These are phyloP conservation scores for Trichogramma dendrolimi DNA, from an alignment of 2,888 invertebrate species.

Conservation along the genomic window DNA sequence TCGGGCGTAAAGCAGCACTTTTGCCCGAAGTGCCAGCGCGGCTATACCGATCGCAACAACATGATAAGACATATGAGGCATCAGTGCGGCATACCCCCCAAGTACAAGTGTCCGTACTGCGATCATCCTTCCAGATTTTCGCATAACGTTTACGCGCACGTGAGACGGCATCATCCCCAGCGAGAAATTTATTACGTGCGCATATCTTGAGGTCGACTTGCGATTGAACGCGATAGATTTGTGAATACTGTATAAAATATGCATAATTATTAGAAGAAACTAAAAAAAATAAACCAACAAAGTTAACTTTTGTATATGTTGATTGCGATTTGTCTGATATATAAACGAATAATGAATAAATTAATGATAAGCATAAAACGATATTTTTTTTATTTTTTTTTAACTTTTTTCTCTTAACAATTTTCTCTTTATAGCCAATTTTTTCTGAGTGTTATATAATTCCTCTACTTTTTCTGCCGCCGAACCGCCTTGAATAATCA, in stretches of 20 bases:
- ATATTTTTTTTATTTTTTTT: constrained; percentile 12
- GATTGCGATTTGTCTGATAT: too few relatives aligned
- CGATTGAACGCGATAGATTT: too few relatives aligned
- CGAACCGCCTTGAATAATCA: background rate
- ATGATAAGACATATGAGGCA: constrained; percentile 41
- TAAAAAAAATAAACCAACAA: too few relatives aligned
- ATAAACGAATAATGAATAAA: background rate
- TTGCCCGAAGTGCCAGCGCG: constrained; percentile 35
- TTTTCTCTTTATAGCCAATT: background rate
- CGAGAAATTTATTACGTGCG: constrained; percentile 18
- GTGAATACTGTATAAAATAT: too few relatives aligned
- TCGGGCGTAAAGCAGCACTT: constrained; percentile 28
- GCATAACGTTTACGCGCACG: constrained; percentile 42
- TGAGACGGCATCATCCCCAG: constrained; percentile 40
- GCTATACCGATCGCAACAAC: constrained; percentile 35
- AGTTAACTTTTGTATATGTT: too few relatives aligned
- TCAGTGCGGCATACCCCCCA: constrained; percentile 46
- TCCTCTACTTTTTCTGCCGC: background rate
- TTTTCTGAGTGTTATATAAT: background rate
- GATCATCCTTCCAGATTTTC: constrained; percentile 36
- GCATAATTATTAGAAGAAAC: too few relatives aligned
- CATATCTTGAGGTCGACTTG: too few relatives aligned
- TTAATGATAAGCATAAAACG: background rate
- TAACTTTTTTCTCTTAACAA: constrained; percentile 13
- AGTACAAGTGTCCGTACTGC: constrained; percentile 49